Conservation (phyloP, 2,113 vertebrate genomes). For the Muntiacus muntjak region DNA sequence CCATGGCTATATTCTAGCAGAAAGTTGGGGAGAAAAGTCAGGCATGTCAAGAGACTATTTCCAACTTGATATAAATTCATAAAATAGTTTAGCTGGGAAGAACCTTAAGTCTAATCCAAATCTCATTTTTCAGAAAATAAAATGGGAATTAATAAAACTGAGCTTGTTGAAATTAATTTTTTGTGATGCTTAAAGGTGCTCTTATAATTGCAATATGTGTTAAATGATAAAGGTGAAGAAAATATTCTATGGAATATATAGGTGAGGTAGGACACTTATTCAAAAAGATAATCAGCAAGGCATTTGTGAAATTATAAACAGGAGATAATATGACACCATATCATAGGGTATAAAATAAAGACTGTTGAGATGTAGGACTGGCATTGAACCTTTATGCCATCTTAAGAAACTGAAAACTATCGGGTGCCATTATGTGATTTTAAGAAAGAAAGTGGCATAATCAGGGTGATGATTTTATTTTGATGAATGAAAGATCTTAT, state of each 20-base stretch:
- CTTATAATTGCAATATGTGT: background rate
- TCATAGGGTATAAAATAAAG: background rate
- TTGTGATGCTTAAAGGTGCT: background rate
- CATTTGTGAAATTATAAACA: background rate
- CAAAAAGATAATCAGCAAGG: background rate
- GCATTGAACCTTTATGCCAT: background rate
- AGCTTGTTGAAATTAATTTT: slow-evolving; percentile 31
- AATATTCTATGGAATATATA: background rate
- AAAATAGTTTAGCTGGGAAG: background rate
- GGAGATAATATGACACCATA: background rate
- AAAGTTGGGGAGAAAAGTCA: background rate
- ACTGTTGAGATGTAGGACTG: background rate
- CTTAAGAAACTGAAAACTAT: slow-evolving; percentile 14
- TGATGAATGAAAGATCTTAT: background rate
- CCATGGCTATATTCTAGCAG: background rate
- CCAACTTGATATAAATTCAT: background rate
- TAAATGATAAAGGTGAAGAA: background rate
- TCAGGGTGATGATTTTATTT: background rate
- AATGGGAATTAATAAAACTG: background rate
- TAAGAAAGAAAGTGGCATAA: background rate
- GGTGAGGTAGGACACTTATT: background rate
- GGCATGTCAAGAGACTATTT: background rate
- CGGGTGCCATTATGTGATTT: background rate
- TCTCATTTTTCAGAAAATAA: slow-evolving; percentile 1
- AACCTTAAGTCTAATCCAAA: background rate